phyloP scores from a whole-genome alignment of 2,113 vertebrate genomes.

The Gadus macrocephalus region DNA sequence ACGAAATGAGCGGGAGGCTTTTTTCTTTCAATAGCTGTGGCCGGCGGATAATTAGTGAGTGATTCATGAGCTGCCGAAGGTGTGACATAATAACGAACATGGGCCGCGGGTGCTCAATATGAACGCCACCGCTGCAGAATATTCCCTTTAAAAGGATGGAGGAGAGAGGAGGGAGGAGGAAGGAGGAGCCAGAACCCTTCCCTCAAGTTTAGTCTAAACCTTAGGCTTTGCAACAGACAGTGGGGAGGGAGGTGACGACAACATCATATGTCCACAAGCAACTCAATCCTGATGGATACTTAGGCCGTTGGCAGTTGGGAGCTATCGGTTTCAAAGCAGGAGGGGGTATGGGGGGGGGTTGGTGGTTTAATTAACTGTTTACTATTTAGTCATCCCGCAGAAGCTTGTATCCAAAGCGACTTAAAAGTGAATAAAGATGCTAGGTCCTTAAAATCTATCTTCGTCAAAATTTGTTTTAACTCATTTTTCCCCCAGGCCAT shows the following conservation, averaged over 20 bases:
- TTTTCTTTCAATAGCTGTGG: slow-evolving; percentile 41
- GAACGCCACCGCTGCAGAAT: slow-evolving; percentile 15
- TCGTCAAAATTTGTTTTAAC: no score
- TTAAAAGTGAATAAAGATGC: no score
- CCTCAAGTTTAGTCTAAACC: neutral
- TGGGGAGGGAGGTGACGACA: slow-evolving; percentile 4
- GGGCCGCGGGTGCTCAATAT: slow-evolving; percentile 34
- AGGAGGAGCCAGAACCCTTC: no score
- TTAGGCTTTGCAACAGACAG: slow-evolving; percentile 22
- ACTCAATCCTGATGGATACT: slow-evolving; percentile 20
- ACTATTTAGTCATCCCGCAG: no score
- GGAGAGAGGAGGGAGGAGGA: neutral
- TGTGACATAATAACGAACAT: slow-evolving; percentile 30
- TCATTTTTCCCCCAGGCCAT: no score
- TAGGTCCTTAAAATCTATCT: no score
- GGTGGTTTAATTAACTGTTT: no score
- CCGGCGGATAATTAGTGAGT: slow-evolving; percentile 41
- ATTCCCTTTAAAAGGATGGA: slow-evolving; percentile 18
- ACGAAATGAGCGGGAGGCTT: slow-evolving; percentile 11
- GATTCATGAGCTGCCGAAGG: slow-evolving; percentile 53
- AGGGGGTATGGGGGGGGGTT: neutral
- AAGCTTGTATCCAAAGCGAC: no score
- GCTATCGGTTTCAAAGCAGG: neutral
- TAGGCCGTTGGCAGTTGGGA: neutral
- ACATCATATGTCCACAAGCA: slow-evolving; percentile 2